Conservation (phyloP, 2,888 invertebrate genomes). For the Cosmorhoe ocellata region DNA sequence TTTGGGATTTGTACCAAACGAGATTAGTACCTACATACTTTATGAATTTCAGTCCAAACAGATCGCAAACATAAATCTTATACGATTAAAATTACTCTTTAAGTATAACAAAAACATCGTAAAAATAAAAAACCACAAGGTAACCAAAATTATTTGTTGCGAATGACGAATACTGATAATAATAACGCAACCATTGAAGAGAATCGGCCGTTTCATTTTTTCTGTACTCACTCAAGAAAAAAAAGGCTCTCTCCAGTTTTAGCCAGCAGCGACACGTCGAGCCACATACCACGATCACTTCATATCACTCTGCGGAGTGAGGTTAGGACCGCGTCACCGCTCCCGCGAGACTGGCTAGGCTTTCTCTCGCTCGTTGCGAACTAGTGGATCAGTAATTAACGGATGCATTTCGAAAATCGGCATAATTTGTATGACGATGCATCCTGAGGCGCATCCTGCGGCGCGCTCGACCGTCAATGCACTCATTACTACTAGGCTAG, state of each 20-base stretch:
- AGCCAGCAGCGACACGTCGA: constrained; percentile 59
- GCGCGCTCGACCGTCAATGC: constrained; percentile 34
- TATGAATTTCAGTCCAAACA: no score
- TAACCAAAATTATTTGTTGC: no score
- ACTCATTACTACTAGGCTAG: constrained; percentile 11
- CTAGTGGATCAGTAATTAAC: constrained; percentile 44
- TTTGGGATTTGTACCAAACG: no score
- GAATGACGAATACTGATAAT: no score
- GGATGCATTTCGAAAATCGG: constrained; percentile 66
- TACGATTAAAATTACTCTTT: no score
- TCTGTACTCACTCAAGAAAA: constrained; percentile 59
- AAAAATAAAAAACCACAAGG: no score
- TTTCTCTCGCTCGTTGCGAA: constrained; percentile 31
- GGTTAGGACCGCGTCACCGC: constrained; percentile 16
- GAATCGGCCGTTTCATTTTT: no score
- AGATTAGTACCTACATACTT: no score
- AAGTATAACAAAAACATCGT: no score
- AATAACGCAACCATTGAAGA: no score
- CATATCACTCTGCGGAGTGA: constrained; percentile 40
- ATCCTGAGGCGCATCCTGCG: constrained; percentile 58
- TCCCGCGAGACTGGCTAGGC: constrained; percentile 27
- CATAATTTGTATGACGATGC: constrained; percentile 42
- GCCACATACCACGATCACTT: constrained; percentile 55
- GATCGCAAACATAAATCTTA: no score
- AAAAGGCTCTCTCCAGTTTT: constrained; percentile 56